Base-by-base conservation (phyloP, 2,113 vertebrate genomes). In the Alligator mississippiensis region DNA sequence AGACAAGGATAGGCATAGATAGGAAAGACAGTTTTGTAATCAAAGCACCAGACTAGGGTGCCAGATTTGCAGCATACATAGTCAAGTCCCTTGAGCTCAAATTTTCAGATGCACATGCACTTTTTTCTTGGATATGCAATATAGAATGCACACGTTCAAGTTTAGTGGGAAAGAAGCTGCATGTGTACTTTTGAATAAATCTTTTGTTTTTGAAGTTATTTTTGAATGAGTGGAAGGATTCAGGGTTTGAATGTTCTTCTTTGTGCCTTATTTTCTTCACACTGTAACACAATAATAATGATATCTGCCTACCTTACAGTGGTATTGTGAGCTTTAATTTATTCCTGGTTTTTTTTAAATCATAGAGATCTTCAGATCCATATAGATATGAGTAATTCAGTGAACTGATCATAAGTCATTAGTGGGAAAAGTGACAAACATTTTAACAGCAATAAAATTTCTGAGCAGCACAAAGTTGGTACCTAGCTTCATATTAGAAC, bases 231-330 rank as follows among this genome's bases (percentile, higher is more conserved):
- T 58, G 77, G 16, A 57, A 66, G 47, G 9, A 62, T 2, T 2
- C 3, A 70, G 74, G 4, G 28, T 54, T 47, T 74, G 5, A 60
- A 3, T 2, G 24, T 58, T 47, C 47, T 47, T 16, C 28, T 84
- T 55, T 57, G 10, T 54, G n/a, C 17, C 90, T 81, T 77, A 19
- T 11, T 9, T 5, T 58, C 58, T 63, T 22, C 9, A 79, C 54
- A 34, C 27, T 4, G 5, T 64, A 34, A 77, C 89, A 84, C 17
- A 11, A 17, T 6, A 62, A 83, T 12, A 17, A 55, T 79, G 19
- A 25, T 27, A 19, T 0, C 0, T 1, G 3, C 11, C 34, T 11
- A 1, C 0, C 62, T 78, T 59, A 64, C 11, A 75, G 16, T 5
- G 18, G 1, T 64, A 8, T 57, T 79, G 47, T 47, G 47, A 47